Percentiles rank a stretch among this genome's conserved stretches.
Conservation (phyloP, 2,113 vertebrate species). For the Catagonus wagneri region DNA sequence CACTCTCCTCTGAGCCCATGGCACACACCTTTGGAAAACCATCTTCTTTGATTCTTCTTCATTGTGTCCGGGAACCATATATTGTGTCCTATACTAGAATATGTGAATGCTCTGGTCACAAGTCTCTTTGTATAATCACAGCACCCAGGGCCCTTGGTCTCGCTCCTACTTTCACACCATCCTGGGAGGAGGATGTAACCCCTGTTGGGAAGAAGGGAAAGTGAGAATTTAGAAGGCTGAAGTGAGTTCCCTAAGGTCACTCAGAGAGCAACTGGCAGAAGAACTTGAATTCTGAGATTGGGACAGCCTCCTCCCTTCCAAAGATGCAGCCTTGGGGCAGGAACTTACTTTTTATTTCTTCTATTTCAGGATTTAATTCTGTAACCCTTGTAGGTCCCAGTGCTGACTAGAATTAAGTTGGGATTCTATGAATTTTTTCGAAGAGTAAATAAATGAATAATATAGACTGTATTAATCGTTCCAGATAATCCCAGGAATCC, state of each 20-base stretch:
- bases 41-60: background rate
- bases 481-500: background rate
- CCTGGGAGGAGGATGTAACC: background rate
- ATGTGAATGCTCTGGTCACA: background rate
- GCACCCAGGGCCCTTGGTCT: background rate
- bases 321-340: background rate
- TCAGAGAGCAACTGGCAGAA: background rate
- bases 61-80: background rate
- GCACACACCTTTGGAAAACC: background rate
- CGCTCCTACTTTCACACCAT: background rate
- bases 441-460: background rate
- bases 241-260: background rate
- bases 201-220: background rate
- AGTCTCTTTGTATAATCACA: background rate
- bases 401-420: background rate
- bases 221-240: background rate
- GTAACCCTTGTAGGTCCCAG: background rate
- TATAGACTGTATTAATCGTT: background rate
- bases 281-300: background rate
- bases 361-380: constrained; percentile 10
- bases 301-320: background rate
- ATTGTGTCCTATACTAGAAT: background rate
- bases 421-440: background rate
- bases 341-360: constrained; percentile 21
- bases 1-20: background rate